A percentile compares a stretch with the other conserved stretches of the same genome.
phyloP scores from a whole-genome alignment of 2,797 vertebrate species.

The Mionectes olivaceus region DNA sequence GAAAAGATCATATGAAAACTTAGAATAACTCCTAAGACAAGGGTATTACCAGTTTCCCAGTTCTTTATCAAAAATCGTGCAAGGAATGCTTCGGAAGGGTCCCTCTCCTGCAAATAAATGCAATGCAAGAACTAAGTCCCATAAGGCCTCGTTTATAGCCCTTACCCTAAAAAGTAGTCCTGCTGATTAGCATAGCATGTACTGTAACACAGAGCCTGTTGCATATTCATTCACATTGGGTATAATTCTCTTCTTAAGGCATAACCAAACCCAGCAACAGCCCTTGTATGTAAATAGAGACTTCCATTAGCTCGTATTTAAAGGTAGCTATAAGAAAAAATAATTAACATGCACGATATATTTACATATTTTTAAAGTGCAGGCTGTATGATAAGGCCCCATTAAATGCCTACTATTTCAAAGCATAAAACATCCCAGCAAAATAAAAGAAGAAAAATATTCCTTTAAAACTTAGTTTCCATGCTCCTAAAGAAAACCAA shows the following conservation, averaged over 20 bases:
- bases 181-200: constrained; percentile 15
- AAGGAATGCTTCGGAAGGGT: neutral
- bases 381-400: neutral
- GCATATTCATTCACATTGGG: constrained; percentile 13
- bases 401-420: neutral
- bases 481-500: neutral
- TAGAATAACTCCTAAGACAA: neutral
- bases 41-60: neutral
- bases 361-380: neutral
- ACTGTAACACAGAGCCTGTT: neutral
- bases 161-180: constrained; percentile 27
- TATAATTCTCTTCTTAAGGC: constrained; percentile 40
- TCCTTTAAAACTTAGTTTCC: neutral
- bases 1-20: neutral
- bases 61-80: neutral
- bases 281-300: neutral
- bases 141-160: neutral
- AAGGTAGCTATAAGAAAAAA: constrained; percentile 13
- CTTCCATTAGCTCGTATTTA: neutral
- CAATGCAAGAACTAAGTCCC: constrained; percentile 12
- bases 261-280: constrained; percentile 5
- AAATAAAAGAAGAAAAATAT: neutral
- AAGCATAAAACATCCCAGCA: neutral
- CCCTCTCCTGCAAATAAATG: constrained; percentile 13
- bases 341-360: neutral